Evolutionary conservation across 2,113 vertebrate species (phyloP).

Genomic region (Ceuthmochares aereus): DNA sequence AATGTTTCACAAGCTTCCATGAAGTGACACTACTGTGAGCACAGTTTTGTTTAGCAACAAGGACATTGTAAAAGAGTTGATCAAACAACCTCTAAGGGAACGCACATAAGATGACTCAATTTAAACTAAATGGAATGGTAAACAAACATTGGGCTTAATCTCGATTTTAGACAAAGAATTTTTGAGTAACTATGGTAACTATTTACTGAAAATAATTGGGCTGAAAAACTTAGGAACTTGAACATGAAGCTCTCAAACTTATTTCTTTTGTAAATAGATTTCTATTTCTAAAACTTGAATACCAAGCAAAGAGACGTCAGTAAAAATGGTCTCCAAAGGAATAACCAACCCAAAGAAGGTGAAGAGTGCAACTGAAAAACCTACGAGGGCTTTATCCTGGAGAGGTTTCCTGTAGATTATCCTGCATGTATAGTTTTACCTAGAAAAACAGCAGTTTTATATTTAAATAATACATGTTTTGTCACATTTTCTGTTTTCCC

Average conservation of each 20-base stretch:
- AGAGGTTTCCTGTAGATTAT: background rate
- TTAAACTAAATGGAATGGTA: background rate
- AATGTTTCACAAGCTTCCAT: background rate
- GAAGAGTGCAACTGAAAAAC: background rate
- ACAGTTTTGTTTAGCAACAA: background rate
- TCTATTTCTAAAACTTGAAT: background rate
- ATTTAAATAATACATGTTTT: background rate
- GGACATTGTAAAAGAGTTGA: background rate
- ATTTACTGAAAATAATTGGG: conserved; percentile 26
- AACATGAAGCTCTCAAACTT: background rate
- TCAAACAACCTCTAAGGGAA: background rate
- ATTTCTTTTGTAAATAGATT: background rate
- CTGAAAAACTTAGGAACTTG: background rate
- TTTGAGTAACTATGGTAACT: conserved; percentile 34
- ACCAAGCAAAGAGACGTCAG: background rate
- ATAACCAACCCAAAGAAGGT: background rate
- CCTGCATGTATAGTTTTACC: background rate
- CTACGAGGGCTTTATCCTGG: background rate
- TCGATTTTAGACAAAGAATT: background rate
- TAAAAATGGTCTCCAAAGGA: background rate
- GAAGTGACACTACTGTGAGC: background rate
- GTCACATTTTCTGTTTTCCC: background rate
- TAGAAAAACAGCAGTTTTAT: background rate
- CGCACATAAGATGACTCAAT: background rate
- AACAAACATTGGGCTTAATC: background rate